phyloP scores from a whole-genome alignment of 2,113 vertebrate species.

The Varanus komodoensis region DNA sequence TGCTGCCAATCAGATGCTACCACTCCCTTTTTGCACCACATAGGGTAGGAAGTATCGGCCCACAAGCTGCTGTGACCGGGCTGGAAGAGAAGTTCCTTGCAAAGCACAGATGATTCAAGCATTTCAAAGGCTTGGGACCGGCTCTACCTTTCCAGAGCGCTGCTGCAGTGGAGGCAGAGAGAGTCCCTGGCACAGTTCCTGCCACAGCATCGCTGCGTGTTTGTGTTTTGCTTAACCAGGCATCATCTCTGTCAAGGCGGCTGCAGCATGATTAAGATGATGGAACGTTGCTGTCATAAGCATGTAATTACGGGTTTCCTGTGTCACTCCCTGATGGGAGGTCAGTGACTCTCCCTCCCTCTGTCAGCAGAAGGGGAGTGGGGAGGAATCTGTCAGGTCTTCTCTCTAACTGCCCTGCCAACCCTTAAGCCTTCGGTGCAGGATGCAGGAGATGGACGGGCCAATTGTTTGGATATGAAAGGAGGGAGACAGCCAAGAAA shows the following conservation, averaged over 20 bases:
- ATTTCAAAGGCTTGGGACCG: rapidly evolving
- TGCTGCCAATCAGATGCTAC: not conserved
- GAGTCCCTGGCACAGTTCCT: constrained; percentile 13
- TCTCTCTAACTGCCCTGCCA: constrained; percentile 41
- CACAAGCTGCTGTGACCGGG: not conserved
- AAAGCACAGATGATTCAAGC: not conserved
- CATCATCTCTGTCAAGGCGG: constrained; percentile 70
- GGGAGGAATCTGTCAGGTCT: constrained; percentile 24
- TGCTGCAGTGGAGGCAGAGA: not conserved
- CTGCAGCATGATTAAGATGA: constrained; percentile 73
- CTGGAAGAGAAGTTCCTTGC: not conserved
- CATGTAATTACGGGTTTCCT: constrained; percentile 73
- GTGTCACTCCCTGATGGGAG: constrained; percentile 74
- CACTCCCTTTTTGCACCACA: not conserved
- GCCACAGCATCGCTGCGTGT: constrained; percentile 41
- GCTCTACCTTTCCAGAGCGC: not conserved
- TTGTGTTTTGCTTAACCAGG: constrained; percentile 70
- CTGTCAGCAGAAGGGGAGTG: constrained; percentile 30
- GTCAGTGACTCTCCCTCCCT: constrained; percentile 67
- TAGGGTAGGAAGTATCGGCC: not conserved
- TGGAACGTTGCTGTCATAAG: constrained; percentile 69
- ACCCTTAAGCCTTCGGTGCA: constrained; percentile 9
- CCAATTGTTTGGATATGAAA: rapidly evolving
- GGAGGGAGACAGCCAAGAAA: not conserved
- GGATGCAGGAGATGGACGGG: not conserved